Conservation (phyloP, 2,888 invertebrate genomes). For the Abscondita cerata region DNA sequence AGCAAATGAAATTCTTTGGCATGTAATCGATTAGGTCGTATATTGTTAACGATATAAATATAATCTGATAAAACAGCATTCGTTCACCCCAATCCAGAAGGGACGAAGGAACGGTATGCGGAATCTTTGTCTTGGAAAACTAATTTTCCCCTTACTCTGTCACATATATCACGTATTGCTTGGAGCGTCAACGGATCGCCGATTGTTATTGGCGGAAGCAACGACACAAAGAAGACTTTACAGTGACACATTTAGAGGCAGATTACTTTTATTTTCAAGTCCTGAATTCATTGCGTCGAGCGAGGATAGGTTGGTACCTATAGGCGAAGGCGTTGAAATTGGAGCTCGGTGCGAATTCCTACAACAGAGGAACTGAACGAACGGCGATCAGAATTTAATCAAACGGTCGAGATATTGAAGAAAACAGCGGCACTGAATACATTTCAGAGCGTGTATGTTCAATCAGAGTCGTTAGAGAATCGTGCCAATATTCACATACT, state of each 20-base stretch:
- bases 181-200: conserved; percentile 48
- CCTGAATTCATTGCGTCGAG: conserved; percentile 46
- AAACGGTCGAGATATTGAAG: conserved; percentile 54
- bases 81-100: conserved; percentile 24
- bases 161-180: conserved; percentile 60
- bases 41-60: conserved; percentile 51
- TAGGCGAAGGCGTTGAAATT: conserved; percentile 43
- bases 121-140: conserved; percentile 52
- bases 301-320: conserved; percentile 45
- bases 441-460: conserved; percentile 47
- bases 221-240: conserved; percentile 61
- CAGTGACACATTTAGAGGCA: conserved; percentile 60
- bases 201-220: conserved; percentile 56
- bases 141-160: conserved; percentile 58
- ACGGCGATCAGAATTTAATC: conserved; percentile 58
- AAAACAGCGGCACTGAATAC: conserved; percentile 46
- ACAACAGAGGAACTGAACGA: conserved; percentile 42
- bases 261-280: conserved; percentile 60
- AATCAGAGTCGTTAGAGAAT: conserved; percentile 50
- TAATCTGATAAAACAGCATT: conserved; percentile 43
- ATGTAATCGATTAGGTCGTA: conserved; percentile 49
- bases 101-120: conserved; percentile 30
- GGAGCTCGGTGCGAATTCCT: conserved; percentile 48
- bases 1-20: conserved; percentile 56
- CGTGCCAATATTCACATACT: conserved; percentile 29